Evolutionary conservation across 2,888 invertebrate genomes (phyloP).

Genomic region (Eupithecia vulgata): DNA sequence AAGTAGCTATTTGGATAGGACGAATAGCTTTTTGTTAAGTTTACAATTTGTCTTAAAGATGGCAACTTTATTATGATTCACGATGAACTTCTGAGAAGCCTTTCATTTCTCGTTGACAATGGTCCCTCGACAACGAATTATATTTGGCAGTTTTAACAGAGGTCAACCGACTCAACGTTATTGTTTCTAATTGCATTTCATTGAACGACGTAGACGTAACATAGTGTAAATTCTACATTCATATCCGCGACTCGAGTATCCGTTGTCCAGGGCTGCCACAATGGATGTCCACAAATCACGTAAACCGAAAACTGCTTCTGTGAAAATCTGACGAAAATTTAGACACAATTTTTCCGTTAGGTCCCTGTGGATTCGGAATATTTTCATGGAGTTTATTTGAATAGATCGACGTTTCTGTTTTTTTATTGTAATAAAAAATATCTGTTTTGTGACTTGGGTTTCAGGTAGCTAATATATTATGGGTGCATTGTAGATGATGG

Average conservation of each 20-base stretch:
- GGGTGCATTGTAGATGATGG: background rate
- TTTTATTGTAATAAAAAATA: background rate
- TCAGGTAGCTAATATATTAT: background rate
- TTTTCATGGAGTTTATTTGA: background rate
- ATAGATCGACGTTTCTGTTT: background rate
- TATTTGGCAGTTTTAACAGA: background rate
- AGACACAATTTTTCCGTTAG: background rate
- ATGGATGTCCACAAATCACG: background rate
- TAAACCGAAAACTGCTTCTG: background rate
- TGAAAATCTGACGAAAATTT: background rate
- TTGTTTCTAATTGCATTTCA: slow-evolving; percentile 35
- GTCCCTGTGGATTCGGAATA: background rate
- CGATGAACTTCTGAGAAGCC: background rate
- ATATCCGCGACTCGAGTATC: slow-evolving; percentile 58
- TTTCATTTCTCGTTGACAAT: background rate
- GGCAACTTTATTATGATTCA: background rate
- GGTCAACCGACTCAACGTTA: slow-evolving; percentile 29
- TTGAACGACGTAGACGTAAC: slow-evolving; percentile 43
- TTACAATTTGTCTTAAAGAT: background rate
- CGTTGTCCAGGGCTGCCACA: slow-evolving; percentile 31
- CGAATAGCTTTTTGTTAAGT: background rate
- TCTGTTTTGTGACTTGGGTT: background rate
- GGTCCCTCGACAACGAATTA: background rate
- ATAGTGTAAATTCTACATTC: slow-evolving; percentile 50
- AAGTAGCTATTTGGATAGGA: background rate